These are phyloP conservation scores for Chorisops tibialis DNA, from an alignment of 2,888 invertebrate genomes.

Conservation along the genomic window DNA sequence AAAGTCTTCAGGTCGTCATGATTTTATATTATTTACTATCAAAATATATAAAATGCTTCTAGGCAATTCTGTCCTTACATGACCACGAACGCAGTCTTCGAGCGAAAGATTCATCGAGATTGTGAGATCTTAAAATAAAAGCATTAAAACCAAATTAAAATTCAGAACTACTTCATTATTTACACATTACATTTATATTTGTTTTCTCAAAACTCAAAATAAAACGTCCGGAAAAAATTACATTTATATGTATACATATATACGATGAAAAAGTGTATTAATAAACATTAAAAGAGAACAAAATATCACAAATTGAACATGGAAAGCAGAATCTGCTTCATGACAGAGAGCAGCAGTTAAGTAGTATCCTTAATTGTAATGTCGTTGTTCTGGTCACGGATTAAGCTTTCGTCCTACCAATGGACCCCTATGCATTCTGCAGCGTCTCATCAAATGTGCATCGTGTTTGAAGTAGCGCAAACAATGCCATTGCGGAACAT, in stretches of 20 bases:
- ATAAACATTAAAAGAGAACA: not conserved
- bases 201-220: too few relatives aligned
- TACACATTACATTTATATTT: too few relatives aligned
- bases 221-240: too few relatives aligned
- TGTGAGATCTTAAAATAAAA: too few relatives aligned
- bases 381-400: slow-evolving; percentile 1
- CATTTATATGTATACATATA: not conserved
- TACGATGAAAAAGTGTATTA: not conserved
- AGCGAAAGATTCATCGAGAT: too few relatives aligned
- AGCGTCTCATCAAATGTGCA: slow-evolving; percentile 63
- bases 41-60: too few relatives aligned
- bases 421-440: slow-evolving; percentile 64
- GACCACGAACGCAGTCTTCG: too few relatives aligned
- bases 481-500: slow-evolving; percentile 83
- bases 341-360: not conserved
- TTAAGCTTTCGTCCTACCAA: slow-evolving; percentile 22
- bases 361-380: not conserved
- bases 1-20: too few relatives aligned
- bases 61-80: too few relatives aligned
- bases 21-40: too few relatives aligned
- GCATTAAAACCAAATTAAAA: too few relatives aligned
- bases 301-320: slow-evolving; percentile 20
- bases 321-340: not conserved
- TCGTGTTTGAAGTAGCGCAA: slow-evolving; percentile 77
- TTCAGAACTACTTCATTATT: too few relatives aligned